Base-by-base conservation (phyloP, 2,113 vertebrate species). In the Trematocara stigmaticum region DNA sequence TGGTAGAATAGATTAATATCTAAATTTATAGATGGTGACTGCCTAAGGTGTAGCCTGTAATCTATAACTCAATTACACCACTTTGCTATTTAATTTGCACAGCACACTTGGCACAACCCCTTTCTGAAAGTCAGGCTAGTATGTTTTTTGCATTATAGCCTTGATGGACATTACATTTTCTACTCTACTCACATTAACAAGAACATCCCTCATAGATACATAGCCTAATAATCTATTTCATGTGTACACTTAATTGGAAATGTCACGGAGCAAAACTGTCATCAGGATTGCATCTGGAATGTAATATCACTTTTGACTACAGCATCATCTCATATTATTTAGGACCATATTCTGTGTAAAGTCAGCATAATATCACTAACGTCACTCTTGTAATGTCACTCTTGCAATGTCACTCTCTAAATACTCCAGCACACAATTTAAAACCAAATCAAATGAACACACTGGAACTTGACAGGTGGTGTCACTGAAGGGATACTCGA, bases 1-100 rank as follows among this genome's bases (percentile, higher is more conserved):
- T 87, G 87, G 78, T 81, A 94, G 91, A 88, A 91, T 85, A 71
- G 76, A 91, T 94, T 92, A 84, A 87, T 91, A 92, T 92, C 86
- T 87, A 93, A 85, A 86, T 88, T 87, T 88, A 52, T 88, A 84
- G 84, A 59, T 86, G 83, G 81, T 86, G 49, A 88, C 47, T 59
- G 87, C 91, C 87, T 89, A 85, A 91, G 89, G 92, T 92, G 87
- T 84, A 90, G 56, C 61, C 88, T 91, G 38, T 87, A 91, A 87
- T 83, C 79, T 84, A 81, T 69, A 56, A 87, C 93, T 91, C 86
- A 90, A 87, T 92, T 90, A 91, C 66, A 69, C 66, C 40, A 83
- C 84, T 89, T 89, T 90, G 31, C 74, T 90, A 57, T 87, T 92
- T 83, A 81, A 64, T 88, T 84, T 82, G 35, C 38, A 82, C 49